These are phyloP conservation scores for Ormyrus thymus DNA, from an alignment of 2,888 invertebrate species.

Conservation along the genomic window DNA sequence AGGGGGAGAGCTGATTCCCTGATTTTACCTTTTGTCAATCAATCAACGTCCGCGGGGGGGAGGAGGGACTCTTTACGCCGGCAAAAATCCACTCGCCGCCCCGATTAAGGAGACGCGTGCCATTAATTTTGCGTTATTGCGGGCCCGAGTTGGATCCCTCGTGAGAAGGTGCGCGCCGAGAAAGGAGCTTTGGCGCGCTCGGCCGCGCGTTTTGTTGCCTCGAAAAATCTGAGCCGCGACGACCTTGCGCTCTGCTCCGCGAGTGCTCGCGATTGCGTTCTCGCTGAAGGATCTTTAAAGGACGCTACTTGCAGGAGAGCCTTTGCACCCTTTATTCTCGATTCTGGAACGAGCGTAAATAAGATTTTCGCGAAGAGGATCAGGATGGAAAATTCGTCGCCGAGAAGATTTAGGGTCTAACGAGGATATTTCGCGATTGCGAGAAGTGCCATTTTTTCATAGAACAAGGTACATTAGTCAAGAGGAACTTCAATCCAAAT, in stretches of 20 bases:
- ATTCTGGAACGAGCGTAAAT: too few relatives aligned
- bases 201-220: neutral
- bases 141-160: slow-evolving; percentile 29
- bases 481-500: too few relatives aligned
- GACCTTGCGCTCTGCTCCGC: neutral
- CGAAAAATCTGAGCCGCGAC: neutral
- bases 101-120: slow-evolving; percentile 56
- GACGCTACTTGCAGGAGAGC: too few relatives aligned
- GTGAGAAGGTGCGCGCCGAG: slow-evolving; percentile 37
- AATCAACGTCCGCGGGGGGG: slow-evolving; percentile 51
- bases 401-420: too few relatives aligned
- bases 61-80: slow-evolving; percentile 36
- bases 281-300: too few relatives aligned
- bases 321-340: too few relatives aligned
- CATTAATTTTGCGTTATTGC: slow-evolving; percentile 56
- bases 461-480: too few relatives aligned
- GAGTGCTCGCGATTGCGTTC: neutral
- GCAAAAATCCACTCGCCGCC: slow-evolving; percentile 53
- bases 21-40: slow-evolving; percentile 58
- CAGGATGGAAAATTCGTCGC: too few relatives aligned
- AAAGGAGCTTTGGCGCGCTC: neutral
- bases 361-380: too few relatives aligned
- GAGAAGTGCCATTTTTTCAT: too few relatives aligned
- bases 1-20: slow-evolving; percentile 16
- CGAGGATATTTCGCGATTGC: too few relatives aligned